Evolutionary conservation across 2,888 invertebrate genomes (phyloP).

Genomic region (Diogma glabrata): DNA sequence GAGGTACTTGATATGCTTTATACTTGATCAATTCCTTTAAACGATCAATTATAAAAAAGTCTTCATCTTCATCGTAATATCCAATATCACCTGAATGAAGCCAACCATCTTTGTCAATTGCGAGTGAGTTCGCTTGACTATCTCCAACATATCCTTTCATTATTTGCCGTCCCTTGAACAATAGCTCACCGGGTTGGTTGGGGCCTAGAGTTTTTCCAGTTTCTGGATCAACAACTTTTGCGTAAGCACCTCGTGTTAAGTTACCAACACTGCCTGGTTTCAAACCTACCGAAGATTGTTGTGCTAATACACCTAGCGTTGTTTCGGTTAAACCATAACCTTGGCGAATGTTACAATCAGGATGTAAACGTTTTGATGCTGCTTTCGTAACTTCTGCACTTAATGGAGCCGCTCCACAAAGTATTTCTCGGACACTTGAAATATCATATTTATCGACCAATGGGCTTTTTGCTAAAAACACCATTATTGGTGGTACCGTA

Average conservation of each 20-base stretch:
- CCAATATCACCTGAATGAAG: constrained; percentile 71
- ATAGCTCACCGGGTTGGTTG: constrained; percentile 66
- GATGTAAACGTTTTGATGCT: constrained; percentile 31
- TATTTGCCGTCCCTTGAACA: constrained; percentile 66
- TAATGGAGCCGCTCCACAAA: constrained; percentile 75
- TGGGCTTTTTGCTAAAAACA: constrained; percentile 73
- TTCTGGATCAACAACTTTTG: constrained; percentile 52
- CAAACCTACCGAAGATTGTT: constrained; percentile 27
- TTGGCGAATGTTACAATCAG: constrained; percentile 46
- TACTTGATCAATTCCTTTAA: constrained; percentile 86
- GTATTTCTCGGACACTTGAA: constrained; percentile 53
- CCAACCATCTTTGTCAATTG: constrained; percentile 63
- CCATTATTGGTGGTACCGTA: constrained; percentile 73
- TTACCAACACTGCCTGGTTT: constrained; percentile 56
- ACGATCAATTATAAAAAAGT: constrained; percentile 72
- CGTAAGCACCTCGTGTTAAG: constrained; percentile 51
- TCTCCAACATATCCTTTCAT: constrained; percentile 80
- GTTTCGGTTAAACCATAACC: constrained; percentile 75
- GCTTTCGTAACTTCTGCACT: constrained; percentile 56
- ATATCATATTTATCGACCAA: constrained; percentile 64
- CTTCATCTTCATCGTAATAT: constrained; percentile 64
- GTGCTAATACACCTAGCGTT: constrained; percentile 45
- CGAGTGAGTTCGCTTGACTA: constrained; percentile 47
- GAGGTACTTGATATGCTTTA: constrained; percentile 77
- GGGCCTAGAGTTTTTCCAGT: constrained; percentile 50